These are phyloP conservation scores for Oncopodura yosiiana DNA, from an alignment of 1,140 invertebrate genomes.

Conservation along the genomic window DNA sequence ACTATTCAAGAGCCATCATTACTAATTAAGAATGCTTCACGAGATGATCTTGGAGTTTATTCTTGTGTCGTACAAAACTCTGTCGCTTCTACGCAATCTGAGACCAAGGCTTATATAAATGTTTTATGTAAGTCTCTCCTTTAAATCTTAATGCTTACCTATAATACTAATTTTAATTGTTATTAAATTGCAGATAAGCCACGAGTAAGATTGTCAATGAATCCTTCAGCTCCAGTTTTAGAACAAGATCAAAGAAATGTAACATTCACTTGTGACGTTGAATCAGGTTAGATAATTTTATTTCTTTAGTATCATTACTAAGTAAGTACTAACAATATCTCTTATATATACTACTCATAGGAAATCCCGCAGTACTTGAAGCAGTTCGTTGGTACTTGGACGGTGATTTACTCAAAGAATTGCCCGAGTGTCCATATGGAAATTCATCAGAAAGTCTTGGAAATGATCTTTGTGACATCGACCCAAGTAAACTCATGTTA, in stretches of 20 bases:
- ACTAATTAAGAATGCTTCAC: constrained; percentile 61
- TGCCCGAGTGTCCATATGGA: constrained; percentile 59
- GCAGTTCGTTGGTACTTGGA: constrained; percentile 65
- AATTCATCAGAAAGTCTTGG: constrained; percentile 17
- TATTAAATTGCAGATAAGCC: constrained; percentile 55
- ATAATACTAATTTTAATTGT: constrained; percentile 2
- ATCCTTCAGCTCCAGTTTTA: constrained; percentile 60
- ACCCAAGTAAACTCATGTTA: constrained; percentile 69
- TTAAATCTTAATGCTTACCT: not conserved
- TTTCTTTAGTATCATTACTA: no score
- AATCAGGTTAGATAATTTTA: no score
- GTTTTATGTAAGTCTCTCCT: constrained; percentile 61
- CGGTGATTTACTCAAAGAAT: constrained; percentile 67
- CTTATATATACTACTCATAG: no score
- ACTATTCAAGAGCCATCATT: constrained; percentile 59
- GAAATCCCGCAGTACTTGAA: constrained; percentile 42
- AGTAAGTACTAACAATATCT: no score
- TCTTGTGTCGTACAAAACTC: constrained; percentile 64
- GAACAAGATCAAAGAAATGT: constrained; percentile 71
- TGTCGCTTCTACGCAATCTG: constrained; percentile 59
- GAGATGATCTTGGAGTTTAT: constrained; percentile 69
- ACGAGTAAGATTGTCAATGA: constrained; percentile 62
- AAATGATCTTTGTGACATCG: constrained; percentile 58
- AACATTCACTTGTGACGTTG: constrained; percentile 67
- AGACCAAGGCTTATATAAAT: constrained; percentile 57